These are phyloP conservation scores for Phrynocephalus forsythii DNA, from an alignment of 2,797 vertebrate genomes.

Conservation along the genomic window DNA sequence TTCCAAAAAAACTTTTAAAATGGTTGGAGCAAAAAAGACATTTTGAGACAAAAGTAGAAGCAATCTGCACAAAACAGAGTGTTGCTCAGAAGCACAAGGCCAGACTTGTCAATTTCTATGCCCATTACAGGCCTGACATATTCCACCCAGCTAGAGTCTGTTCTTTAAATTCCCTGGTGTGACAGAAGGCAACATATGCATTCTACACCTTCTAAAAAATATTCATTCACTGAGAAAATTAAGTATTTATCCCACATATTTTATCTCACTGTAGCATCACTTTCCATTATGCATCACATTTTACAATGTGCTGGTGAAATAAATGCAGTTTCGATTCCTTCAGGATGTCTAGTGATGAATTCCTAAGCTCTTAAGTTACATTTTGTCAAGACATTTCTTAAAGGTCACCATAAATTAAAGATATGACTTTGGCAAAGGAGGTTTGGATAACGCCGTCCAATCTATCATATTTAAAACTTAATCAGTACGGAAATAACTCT, in stretches of 20 bases:
- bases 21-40: too few relatives aligned
- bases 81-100: not conserved
- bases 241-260: conserved; percentile 5
- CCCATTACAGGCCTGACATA: not conserved
- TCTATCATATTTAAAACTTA: not conserved
- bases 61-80: too few relatives aligned
- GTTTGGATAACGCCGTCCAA: not conserved
- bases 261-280: not conserved
- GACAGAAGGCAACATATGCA: not conserved
- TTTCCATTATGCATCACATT: not conserved
- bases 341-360: not conserved
- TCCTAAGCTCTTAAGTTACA: not conserved
- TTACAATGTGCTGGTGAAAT: conserved; percentile 2
- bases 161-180: not conserved
- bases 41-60: too few relatives aligned
- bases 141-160: too few relatives aligned
- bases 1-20: too few relatives aligned
- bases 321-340: not conserved
- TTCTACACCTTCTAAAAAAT: not conserved
- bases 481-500: not conserved
- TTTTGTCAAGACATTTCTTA: not conserved
- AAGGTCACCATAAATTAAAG: conserved; percentile 25
- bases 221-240: not conserved
- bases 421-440: not conserved
- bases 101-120: not conserved